A percentile compares a stretch with the other conserved stretches of the same genome.
Conservation (phyloP, 1,140 invertebrate species). For the Heliconius hewitsoni region DNA sequence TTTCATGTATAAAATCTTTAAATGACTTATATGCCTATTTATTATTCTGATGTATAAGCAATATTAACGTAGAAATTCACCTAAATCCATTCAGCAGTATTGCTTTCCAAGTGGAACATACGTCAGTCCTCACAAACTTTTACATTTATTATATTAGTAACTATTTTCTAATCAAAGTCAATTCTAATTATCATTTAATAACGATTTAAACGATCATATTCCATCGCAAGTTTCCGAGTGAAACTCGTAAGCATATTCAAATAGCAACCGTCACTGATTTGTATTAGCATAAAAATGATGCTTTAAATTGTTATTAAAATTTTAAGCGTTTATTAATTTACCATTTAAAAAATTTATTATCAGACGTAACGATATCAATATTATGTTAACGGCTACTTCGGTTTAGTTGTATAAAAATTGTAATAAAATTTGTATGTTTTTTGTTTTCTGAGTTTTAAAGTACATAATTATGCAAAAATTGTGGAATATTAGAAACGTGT, state of each 20-base stretch:
- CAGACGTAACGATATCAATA: slow-evolving; percentile 13
- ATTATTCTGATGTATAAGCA: no score
- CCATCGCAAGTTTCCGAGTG: slow-evolving; percentile 24
- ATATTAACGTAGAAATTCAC: no score
- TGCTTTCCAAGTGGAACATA: no score
- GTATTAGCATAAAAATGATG: slow-evolving; percentile 37
- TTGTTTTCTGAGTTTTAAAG: neutral
- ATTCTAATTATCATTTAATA: slow-evolving; percentile 31
- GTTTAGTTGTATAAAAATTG: neutral
- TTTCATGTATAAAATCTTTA: no score
- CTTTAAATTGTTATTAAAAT: slow-evolving; percentile 38
- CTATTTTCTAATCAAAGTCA: neutral
- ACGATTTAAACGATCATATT: slow-evolving; percentile 31
- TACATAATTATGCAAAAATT: neutral
- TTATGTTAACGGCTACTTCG: slow-evolving; percentile 16
- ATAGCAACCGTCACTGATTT: slow-evolving; percentile 29
- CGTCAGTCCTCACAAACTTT: no score
- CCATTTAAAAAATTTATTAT: slow-evolving; percentile 26
- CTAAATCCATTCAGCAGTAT: no score
- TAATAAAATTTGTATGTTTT: neutral
- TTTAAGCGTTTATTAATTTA: slow-evolving; percentile 37
- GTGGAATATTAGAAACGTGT: neutral
- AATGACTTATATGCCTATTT: no score
- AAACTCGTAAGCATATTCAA: slow-evolving; percentile 28
- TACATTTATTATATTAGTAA: no score